Base-by-base conservation (phyloP, 2,888 invertebrate species). In the Boloria euphrosyne region DNA sequence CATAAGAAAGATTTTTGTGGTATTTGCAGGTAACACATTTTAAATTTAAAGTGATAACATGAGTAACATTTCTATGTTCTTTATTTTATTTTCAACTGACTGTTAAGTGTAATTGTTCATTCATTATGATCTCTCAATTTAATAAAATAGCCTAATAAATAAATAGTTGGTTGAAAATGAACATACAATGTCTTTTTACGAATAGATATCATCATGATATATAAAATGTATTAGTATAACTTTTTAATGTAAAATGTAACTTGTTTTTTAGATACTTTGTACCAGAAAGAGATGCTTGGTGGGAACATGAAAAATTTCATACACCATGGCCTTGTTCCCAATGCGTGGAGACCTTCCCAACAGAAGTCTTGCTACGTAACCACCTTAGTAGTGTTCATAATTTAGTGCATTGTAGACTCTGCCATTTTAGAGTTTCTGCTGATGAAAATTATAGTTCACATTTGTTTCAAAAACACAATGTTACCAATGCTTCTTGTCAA, bases 1-100 rank as follows among this genome's bases (percentile, higher is more conserved):
- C 93, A 93, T 65, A 89, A 87, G 67, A 93, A 92, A 74, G 91
- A 91, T 71, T 92, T 85, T 72, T 93, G 93, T 78, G 92, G 92
- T 10, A 92, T 92, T 66, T 93, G 93, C 79, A 86, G 91, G 93
- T 90, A 71, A 38, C 31, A 38, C 31, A 38, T 10, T 38, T 38
- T 38, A 38, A 1, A 2, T 38, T 38, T 38, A 38, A 38, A 2
- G 7, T 38, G 10, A 10, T 38, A 38, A 7, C 7, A 5, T 31
- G 10, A 38, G 31, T 38, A 38, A 38, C 10, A 38, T 38, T 31
- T 38, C 31, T 31, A 10, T 38, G 31, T 38, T 10, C 31, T 38
- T 38, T 10, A n/a, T 10, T 10, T 7, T 38, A 38, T 31, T 38
- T 38, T 38, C 7, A 38, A 38, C 31, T 38, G 7, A 10, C 2